These are phyloP conservation scores for Nephrotoma flavescens DNA, from an alignment of 2,888 invertebrate species.

Conservation along the genomic window DNA sequence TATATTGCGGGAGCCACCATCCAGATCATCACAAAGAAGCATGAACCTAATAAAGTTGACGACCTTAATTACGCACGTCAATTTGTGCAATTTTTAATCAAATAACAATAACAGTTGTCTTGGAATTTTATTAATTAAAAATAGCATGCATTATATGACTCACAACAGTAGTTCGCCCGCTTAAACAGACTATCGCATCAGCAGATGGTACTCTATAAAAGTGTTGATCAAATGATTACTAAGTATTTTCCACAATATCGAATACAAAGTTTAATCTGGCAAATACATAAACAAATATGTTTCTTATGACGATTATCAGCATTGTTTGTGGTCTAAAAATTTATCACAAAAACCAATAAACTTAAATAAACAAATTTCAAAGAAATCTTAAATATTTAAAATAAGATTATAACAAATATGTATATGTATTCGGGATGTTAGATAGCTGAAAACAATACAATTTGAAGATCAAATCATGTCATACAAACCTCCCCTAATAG, in stretches of 20 bases:
- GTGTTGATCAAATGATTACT: not conserved
- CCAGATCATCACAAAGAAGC: no score
- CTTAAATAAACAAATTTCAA: not conserved
- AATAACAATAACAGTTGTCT: no score
- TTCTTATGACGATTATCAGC: not conserved
- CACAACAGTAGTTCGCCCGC: not conserved
- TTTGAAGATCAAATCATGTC: no score
- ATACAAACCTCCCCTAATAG: no score
- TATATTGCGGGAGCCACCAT: no score
- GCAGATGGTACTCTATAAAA: not conserved
- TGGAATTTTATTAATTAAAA: no score
- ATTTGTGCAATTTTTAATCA: no score
- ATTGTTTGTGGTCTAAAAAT: not conserved
- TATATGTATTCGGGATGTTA: not conserved
- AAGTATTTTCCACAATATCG: not conserved
- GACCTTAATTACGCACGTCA: no score
- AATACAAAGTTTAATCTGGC: not conserved
- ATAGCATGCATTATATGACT: not conserved
- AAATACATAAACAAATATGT: not conserved
- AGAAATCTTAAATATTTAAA: not conserved
- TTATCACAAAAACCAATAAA: not conserved
- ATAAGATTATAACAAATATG: not conserved
- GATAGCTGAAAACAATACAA: not conserved
- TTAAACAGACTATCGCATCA: not conserved
- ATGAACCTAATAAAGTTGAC: no score